Base-by-base conservation (phyloP, 2,888 invertebrate species). In the Hedya salicella region DNA sequence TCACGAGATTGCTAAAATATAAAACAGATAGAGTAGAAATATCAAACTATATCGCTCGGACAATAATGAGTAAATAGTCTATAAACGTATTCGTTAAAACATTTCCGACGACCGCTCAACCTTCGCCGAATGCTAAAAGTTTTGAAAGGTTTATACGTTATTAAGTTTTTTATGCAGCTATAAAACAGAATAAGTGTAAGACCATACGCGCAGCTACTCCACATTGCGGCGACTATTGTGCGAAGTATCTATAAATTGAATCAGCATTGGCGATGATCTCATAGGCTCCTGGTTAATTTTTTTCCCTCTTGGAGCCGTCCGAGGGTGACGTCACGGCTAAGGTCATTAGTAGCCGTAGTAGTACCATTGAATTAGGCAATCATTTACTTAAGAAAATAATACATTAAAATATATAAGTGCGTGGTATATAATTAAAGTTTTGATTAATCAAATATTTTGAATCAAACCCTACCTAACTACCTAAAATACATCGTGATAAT, bases 241-340 rank as follows among this genome's bases (percentile, higher is more conserved):
- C n/a, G 32, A n/a, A 32, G 56, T 57, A 32, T 44, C 44, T 44
- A 46, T 57, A 57, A 46, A 32, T 46, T 32, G 42, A 14, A 14
- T 17, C 11, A 16, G 44, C 16, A 21, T 44, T 42, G 17, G 32
- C 21, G 48, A 54, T 64, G 64, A 64, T 25, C 14, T 64, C 64
- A 59, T 56, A 57, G 49, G 32, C 32, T 50, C 19, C 21, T 21
- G 32, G 25, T 21, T 9, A 4, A 32, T 14, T 52, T 62, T n/a
- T 54, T 48, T 39, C 54, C 42, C 5, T 54, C 39, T 3, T 3
- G n/a, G 25, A n/a, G 11, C 6, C 36, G 5, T 14, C n/a, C 6
- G 48, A 14, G 19, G 25, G 16, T 62, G 62, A 62, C 21, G 39
- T 62, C 62, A 54, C 17, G 19, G 21, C 17, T 54, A n/a, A 62